Evolutionary conservation across 2,113 vertebrate genomes (phyloP).

Genomic region (Cisticola juncidis): DNA sequence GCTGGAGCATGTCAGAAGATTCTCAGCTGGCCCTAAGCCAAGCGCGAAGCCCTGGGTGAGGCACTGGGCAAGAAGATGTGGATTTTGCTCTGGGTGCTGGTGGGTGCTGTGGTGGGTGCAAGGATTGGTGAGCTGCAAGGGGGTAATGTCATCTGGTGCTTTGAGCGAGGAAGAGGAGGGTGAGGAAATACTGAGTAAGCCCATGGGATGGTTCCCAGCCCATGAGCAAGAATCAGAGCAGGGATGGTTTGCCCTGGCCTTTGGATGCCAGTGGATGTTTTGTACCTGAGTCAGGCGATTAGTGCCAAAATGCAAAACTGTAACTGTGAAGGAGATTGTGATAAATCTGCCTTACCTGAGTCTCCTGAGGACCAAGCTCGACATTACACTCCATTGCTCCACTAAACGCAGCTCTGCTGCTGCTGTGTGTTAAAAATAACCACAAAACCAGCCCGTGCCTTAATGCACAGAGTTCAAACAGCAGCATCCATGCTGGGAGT

Average conservation of each 20-base stretch:
- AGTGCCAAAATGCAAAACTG: not conserved
- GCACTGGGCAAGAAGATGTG: not conserved
- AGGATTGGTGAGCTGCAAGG: not conserved
- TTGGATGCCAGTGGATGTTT: not conserved
- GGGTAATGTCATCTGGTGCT: not conserved
- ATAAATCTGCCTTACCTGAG: not conserved
- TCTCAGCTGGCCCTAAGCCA: slow-evolving; percentile 25
- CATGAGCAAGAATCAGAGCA: not conserved
- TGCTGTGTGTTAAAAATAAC: not conserved
- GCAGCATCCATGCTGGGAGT: not conserved
- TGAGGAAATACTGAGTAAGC: not conserved
- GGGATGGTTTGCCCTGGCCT: not conserved
- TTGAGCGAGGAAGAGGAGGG: not conserved
- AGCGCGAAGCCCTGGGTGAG: fast-evolving
- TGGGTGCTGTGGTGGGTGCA: not conserved
- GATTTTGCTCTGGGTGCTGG: not conserved
- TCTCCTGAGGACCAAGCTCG: not conserved
- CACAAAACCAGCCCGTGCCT: not conserved
- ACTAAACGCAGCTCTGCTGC: not conserved
- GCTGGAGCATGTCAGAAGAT: slow-evolving; percentile 42
- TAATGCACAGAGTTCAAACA: not conserved
- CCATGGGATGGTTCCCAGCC: not conserved
- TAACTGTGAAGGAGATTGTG: not conserved
- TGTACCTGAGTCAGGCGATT: not conserved
- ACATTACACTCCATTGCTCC: not conserved